Evolutionary conservation across 2,797 vertebrate genomes (phyloP).

Genomic region (Lagorchestes hirsutus): DNA sequence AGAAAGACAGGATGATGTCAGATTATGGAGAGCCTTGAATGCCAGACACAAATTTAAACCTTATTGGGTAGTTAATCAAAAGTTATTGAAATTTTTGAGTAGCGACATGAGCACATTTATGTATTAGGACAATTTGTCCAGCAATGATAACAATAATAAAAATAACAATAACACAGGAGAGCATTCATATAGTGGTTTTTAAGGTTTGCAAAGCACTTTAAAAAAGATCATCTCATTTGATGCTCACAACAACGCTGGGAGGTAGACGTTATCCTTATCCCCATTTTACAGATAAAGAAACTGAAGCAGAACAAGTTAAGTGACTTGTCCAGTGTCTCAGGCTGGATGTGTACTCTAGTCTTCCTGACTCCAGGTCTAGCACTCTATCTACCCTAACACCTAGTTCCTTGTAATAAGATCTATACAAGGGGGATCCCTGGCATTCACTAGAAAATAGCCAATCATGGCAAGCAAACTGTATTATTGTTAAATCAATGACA

Average conservation of each 20-base stretch:
- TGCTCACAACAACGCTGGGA: neutral
- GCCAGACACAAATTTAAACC: neutral
- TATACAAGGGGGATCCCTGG: slow-evolving; percentile 16
- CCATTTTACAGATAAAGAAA: neutral
- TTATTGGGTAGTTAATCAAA: neutral
- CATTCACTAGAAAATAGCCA: slow-evolving; percentile 13
- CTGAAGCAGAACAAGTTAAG: neutral
- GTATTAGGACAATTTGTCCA: neutral
- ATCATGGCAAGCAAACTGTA: neutral
- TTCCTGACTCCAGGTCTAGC: neutral
- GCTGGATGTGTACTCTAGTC: neutral
- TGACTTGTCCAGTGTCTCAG: neutral
- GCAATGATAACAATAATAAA: neutral
- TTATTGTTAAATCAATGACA: slow-evolving; percentile 22
- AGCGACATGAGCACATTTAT: neutral
- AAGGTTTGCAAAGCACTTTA: neutral
- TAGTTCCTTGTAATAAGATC: neutral
- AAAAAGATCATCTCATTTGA: neutral
- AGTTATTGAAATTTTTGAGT: neutral
- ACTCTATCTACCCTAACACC: neutral
- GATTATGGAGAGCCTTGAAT: neutral
- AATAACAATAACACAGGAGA: neutral
- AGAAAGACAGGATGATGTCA: neutral
- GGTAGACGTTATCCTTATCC: neutral
- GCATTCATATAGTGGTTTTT: neutral